Evolutionary conservation across 1,140 invertebrate genomes (phyloP).

Genomic region (Apis cerana): DNA sequence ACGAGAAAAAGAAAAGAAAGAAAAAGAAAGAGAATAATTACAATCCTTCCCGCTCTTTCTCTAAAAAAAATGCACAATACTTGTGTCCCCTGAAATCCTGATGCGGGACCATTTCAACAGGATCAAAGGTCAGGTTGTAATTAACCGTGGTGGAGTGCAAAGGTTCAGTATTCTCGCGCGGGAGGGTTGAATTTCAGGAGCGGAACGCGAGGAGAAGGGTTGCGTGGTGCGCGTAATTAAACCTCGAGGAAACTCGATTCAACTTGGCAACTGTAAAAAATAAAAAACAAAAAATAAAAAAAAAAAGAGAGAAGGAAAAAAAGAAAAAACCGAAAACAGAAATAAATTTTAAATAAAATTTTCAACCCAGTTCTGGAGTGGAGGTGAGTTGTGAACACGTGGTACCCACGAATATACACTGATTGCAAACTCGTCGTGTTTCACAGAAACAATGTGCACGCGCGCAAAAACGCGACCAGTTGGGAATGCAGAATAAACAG

Average conservation of each 20-base stretch:
- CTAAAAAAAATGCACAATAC: background rate
- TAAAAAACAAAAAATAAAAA: conserved; percentile 1
- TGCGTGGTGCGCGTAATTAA: conserved; percentile 44
- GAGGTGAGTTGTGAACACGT: background rate
- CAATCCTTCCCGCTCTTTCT: background rate
- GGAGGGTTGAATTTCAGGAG: background rate
- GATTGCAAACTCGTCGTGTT: conserved; percentile 24
- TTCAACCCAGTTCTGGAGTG: too few relatives aligned
- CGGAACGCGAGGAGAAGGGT: background rate
- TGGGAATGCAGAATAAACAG: conserved; percentile 30
- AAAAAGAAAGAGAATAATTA: background rate
- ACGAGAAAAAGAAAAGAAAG: background rate
- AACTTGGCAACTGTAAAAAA: background rate
- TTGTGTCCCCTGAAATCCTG: background rate
- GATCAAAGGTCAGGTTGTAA: conserved; percentile 32
- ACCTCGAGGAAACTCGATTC: conserved; percentile 7
- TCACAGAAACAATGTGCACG: conserved; percentile 12
- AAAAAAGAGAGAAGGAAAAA: background rate
- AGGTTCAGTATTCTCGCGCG: conserved; percentile 18
- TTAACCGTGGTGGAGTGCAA: conserved; percentile 22
- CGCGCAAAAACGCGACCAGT: conserved; percentile 7
- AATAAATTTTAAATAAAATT: conserved; percentile 21
- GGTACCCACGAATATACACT: conserved; percentile 3
- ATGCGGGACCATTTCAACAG: background rate
- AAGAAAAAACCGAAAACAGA: background rate